Evolutionary conservation across 2,888 invertebrate genomes (phyloP).

Genomic region (Busseola fusca): DNA sequence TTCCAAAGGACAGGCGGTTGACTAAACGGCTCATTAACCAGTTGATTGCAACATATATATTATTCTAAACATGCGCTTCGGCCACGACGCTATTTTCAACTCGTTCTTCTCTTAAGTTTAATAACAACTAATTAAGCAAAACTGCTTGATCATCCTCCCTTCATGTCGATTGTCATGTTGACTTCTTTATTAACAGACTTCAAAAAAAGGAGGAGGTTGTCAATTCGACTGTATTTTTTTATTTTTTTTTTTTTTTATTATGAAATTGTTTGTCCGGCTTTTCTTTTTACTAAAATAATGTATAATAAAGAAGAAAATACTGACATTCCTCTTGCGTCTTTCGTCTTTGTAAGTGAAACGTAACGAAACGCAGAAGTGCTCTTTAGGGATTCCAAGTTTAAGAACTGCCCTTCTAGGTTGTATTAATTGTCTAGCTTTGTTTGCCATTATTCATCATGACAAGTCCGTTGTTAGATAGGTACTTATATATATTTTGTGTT

Average conservation of each 20-base stretch:
- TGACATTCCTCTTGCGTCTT: neutral
- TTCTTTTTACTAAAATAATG: neutral
- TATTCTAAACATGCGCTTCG: neutral
- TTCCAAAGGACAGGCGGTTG: too few relatives aligned
- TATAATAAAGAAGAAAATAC: neutral
- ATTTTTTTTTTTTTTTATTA: too few relatives aligned
- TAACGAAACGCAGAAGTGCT: neutral
- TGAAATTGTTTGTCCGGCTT: neutral
- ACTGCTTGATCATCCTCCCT: neutral
- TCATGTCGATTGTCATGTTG: too few relatives aligned
- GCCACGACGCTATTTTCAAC: neutral
- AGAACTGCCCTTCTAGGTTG: neutral
- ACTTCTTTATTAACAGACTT: too few relatives aligned
- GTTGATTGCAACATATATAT: too few relatives aligned
- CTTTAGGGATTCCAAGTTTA: neutral
- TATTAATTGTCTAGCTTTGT: neutral
- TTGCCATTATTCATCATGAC: neutral
- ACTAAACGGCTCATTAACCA: too few relatives aligned
- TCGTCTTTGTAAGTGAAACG: neutral
- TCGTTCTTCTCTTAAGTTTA: neutral
- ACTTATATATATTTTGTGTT: constrained; percentile 14
- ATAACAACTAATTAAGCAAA: neutral
- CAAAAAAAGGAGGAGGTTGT: too few relatives aligned
- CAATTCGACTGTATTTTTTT: too few relatives aligned
- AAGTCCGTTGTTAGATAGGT: constrained; percentile 6